Conservation (phyloP, 2,888 invertebrate genomes). For the Melanchra persicariae region DNA sequence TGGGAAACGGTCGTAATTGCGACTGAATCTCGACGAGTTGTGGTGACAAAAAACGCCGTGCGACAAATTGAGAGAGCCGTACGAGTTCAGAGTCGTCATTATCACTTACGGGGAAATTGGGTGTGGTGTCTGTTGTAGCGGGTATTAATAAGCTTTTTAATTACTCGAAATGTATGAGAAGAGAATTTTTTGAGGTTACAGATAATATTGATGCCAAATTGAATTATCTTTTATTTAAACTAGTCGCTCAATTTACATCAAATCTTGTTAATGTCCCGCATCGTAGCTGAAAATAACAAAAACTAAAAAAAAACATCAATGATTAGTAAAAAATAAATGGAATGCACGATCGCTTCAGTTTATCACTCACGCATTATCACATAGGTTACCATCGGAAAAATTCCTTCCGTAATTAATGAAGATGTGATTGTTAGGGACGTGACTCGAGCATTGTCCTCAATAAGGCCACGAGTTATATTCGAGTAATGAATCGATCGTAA, state of each 20-base stretch:
- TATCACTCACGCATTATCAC: slow-evolving; percentile 68
- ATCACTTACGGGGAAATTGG: slow-evolving; percentile 76
- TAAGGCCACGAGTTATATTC: slow-evolving; percentile 77
- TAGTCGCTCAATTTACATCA: background rate
- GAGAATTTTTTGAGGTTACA: background rate
- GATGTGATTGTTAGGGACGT: slow-evolving; percentile 78
- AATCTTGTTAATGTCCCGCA: background rate
- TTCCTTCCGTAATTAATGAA: slow-evolving; percentile 88
- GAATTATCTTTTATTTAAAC: background rate
- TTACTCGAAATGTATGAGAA: background rate
- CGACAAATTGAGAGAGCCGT: slow-evolving; percentile 80
- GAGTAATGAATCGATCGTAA: slow-evolving; percentile 82
- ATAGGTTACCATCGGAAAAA: slow-evolving; percentile 78
- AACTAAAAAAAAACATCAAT: background rate
- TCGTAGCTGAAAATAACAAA: background rate
- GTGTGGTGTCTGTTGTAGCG: slow-evolving; percentile 66
- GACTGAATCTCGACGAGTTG: slow-evolving; percentile 72
- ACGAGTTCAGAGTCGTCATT: slow-evolving; percentile 71
- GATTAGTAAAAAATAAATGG: background rate
- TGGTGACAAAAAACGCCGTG: slow-evolving; percentile 80
- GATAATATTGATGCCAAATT: background rate
- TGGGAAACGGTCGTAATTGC: slow-evolving; percentile 80
- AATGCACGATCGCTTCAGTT: slow-evolving; percentile 59
- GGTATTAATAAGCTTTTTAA: slow-evolving; percentile 19
- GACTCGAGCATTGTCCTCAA: slow-evolving; percentile 81